Percentiles rank a stretch among this genome's conserved stretches.
Evolutionary conservation across 2,888 invertebrate species (phyloP).

Genomic region (Invenusta paracnida): DNA sequence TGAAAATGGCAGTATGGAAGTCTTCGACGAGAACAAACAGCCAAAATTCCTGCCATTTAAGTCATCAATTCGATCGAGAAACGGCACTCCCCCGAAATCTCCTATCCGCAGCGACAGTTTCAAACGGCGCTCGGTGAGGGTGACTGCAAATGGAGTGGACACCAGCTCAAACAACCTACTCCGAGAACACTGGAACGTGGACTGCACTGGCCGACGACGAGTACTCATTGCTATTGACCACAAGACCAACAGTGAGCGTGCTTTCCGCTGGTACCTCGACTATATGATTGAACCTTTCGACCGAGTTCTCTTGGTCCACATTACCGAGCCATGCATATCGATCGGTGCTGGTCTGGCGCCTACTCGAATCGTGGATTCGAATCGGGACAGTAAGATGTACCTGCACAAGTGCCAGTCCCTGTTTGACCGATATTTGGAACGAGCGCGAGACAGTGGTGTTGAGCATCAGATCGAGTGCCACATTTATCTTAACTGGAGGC

Average conservation of each 20-base stretch:
- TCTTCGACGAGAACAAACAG: not conserved
- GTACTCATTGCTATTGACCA: not conserved
- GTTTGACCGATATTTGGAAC: not conserved
- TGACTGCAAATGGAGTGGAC: not conserved
- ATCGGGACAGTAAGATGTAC: not conserved
- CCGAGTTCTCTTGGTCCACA: not conserved
- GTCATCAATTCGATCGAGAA: not conserved
- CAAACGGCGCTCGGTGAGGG: not conserved
- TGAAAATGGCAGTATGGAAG: not conserved
- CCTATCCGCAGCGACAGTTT: not conserved
- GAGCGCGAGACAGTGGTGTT: not conserved
- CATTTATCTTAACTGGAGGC: not conserved
- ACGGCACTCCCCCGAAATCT: no score
- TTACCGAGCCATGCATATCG: not conserved
- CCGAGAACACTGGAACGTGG: not conserved
- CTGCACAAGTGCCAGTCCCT: not conserved
- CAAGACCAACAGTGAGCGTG: not conserved
- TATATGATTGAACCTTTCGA: conserved; percentile 1
- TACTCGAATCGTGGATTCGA: not conserved
- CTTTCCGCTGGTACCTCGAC: conserved; percentile 22
- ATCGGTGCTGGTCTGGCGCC: not conserved
- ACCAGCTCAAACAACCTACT: not conserved
- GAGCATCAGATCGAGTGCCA: not conserved
- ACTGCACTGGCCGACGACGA: not conserved
- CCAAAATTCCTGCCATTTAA: not conserved